Conservation (phyloP, 2,113 vertebrate genomes). For the Eidolon helvum region DNA sequence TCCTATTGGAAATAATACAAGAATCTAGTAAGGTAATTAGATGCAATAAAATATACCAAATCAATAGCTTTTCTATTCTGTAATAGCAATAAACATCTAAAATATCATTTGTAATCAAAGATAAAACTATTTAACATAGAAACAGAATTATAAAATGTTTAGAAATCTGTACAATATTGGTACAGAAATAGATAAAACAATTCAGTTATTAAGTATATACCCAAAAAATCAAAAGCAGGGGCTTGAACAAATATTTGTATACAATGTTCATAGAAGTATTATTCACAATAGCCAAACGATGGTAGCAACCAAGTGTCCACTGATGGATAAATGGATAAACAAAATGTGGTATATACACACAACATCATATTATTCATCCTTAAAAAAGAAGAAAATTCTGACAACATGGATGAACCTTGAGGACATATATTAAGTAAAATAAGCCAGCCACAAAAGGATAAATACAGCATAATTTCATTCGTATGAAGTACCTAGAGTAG, state of each 20-base stretch:
- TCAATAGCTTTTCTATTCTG: background rate
- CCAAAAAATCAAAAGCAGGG: background rate
- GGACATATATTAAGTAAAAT: background rate
- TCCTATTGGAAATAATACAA: background rate
- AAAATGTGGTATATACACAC: background rate
- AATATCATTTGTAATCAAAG: background rate
- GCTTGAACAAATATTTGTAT: background rate
- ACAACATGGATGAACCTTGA: background rate
- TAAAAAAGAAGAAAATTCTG: background rate
- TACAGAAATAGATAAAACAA: background rate
- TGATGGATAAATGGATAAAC: background rate
- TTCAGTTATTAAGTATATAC: background rate
- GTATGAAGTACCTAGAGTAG: background rate
- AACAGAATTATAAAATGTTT: background rate
- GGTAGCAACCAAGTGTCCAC: background rate
- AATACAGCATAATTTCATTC: background rate
- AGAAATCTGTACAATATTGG: background rate
- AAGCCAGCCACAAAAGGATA: background rate
- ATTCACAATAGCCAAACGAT: background rate
- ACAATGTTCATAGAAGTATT: background rate
- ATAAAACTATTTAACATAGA: background rate
- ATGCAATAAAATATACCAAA: background rate
- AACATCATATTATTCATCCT: background rate
- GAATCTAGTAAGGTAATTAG: background rate
- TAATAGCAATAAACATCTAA: background rate